These are phyloP conservation scores for Halcyon malimbica DNA, from an alignment of 2,113 vertebrate species.

Conservation along the genomic window DNA sequence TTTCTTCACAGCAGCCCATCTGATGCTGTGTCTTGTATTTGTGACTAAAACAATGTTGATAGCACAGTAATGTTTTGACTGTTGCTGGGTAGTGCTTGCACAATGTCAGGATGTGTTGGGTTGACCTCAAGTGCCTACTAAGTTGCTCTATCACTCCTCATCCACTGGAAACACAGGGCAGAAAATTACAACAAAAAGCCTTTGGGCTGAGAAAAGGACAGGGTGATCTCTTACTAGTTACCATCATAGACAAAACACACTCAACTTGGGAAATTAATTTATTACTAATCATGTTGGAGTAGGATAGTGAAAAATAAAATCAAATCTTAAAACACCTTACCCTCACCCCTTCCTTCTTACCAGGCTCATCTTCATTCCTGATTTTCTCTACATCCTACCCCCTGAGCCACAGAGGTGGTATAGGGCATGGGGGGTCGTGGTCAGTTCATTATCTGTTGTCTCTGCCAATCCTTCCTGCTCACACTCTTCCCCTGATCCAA, in stretches of 20 bases:
- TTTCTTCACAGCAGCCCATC: neutral
- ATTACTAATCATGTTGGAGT: neutral
- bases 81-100: neutral
- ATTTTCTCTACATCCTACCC: neutral
- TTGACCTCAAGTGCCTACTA: neutral
- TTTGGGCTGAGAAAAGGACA: neutral
- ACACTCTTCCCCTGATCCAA: neutral
- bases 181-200: neutral
- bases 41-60: neutral
- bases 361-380: rapidly evolving
- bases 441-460: neutral
- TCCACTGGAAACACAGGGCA: neutral
- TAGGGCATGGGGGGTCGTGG: rapidly evolving
- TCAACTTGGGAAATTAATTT: neutral
- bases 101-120: neutral
- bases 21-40: neutral
- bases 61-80: neutral
- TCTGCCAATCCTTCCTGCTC: neutral
- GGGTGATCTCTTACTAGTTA: neutral
- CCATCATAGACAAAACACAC: neutral
- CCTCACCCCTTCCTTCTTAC: neutral
- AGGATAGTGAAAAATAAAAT: neutral
- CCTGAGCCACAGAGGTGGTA: rapidly evolving
- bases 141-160: neutral
- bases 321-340: neutral